Base-by-base conservation (phyloP, 2,797 vertebrate species). In the Syndactyla subalaris region DNA sequence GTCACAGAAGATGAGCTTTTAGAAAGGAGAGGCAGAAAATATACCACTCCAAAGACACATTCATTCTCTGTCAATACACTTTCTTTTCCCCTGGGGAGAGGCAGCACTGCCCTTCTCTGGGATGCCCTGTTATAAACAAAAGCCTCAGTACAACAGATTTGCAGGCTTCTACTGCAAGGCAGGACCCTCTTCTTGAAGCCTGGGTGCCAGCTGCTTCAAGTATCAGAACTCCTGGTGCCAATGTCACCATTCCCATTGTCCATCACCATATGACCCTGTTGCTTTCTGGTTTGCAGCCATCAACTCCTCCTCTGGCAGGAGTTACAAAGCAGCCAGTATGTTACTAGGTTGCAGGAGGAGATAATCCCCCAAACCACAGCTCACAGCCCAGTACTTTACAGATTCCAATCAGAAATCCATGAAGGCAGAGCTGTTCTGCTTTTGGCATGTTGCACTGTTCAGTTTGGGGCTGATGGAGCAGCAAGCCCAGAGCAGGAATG, bases 361-460 rank as follows among this genome's bases (percentile, higher is more conserved):
- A 36, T 36, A 63, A 74, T n/a, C 22, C 41, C 15, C 12, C 15
- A 55, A 59, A 59, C 6, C 1, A 8, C 45, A 59, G 52, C n/a
- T 22, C 78, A 32, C 67, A 71, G 32, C 65, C 27, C 23, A 43
- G 22, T 6, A 9, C 19, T 6, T n/a, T 36, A 16, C 9, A 9
- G 48, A 20, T 72, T 57, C 19, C 38, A 39, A 9, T 10, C 49
- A 52, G 62, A 67, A 70, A 36, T 51, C 10, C 3, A 0, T 3
- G 43, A 24, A 19, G 70, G 39, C 0, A 2, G 24, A 67, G 32
- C 6, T 3, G 27, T 41, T 83, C 26, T 73, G 76, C 51, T 32
- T 16, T 1, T 7, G 46, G 32, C 0, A 0, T 9, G 30, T 45
- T 45, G 54, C 77, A 87, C 0, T 0, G 36, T 24, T 43, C 61